Base-by-base conservation (phyloP, 2,797 vertebrate species). In the Gallinago solitaria region DNA sequence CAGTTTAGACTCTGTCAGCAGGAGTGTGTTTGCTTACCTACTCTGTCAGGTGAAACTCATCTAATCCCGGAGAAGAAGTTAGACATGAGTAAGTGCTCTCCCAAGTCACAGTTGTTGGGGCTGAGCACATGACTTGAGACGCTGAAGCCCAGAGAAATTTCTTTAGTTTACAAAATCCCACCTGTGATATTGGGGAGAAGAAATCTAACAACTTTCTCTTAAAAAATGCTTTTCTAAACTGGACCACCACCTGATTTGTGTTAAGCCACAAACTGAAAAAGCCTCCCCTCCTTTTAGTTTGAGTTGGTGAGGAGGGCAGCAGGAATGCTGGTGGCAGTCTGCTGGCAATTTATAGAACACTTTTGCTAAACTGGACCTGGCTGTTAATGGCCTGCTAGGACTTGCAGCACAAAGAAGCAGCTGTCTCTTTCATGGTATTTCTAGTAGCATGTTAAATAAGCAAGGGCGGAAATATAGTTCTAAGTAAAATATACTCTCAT, bases 401-500 rank as follows among this genome's bases (percentile, higher is more conserved):
- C 61, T 19, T 5, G 41, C 2, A 61, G 51, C 47, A 64, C 56
- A 88, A 56, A 79, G 74, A 12, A 6, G 2, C 33, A 9, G 30
- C 57, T 88, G 73, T 88, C 21, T 79, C 9, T 77, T 41, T 51
- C 33, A 13, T 25, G 18, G 3, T 89, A 60, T 93, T 96, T 85
- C 63, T 92, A 45, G 33, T 28, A 47, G 19, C 23, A 3, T 91
- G 47, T 93, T 95, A 95, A 96, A 94, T 63, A 92, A 91, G 16
- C 45, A 90, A 64, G 16, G 45, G 91, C 1, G 4, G 85, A 92
- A 93, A 86, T 71, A 39, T 9, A 54, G 90, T 96, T 96, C 30
- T 56, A 60, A 79, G 53, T 91, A 91, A 97, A 82, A 79, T 53
- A 88, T 48, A 50, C 95, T 95, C 89, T 73, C 43, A n/a, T 78